A percentile compares a stretch with the other conserved stretches of the same genome.
Conservation (phyloP, 2,888 invertebrate genomes). For the Chrysina gloriosa region DNA sequence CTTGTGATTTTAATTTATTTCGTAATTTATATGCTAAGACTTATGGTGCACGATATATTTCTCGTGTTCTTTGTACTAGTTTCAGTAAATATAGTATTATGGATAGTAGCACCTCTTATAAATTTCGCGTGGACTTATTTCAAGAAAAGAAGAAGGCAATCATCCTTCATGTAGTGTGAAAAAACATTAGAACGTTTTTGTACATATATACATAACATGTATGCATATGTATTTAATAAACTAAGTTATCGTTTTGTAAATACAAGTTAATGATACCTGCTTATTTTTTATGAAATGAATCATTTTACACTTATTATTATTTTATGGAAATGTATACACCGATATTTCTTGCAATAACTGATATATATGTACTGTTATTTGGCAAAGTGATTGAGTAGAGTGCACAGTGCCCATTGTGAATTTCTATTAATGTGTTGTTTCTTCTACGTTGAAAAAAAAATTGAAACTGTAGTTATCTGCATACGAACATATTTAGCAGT, state of each 20-base stretch:
- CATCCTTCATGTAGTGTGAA: neutral
- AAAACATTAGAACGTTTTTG: neutral
- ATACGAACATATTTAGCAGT: too few relatives aligned
- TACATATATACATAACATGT: neutral
- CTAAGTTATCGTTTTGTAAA: constrained; percentile 3
- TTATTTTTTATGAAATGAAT: too few relatives aligned
- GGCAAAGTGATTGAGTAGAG: too few relatives aligned
- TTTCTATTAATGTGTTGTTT: too few relatives aligned
- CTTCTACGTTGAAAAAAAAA: too few relatives aligned
- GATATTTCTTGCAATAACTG: too few relatives aligned
- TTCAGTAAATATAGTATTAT: constrained; percentile 30
- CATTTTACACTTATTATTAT: neutral
- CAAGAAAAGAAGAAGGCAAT: constrained; percentile 26
- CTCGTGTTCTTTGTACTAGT: constrained; percentile 40
- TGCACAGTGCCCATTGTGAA: too few relatives aligned
- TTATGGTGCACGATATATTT: constrained; percentile 39
- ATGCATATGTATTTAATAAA: constrained; percentile 17
- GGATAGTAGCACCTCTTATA: constrained; percentile 40
- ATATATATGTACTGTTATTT: too few relatives aligned
- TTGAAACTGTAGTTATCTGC: too few relatives aligned
- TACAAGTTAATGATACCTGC: too few relatives aligned
- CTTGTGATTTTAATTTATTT: constrained; percentile 45
- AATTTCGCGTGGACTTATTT: constrained; percentile 38
- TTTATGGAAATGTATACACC: too few relatives aligned
- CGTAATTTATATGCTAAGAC: constrained; percentile 40